Evolutionary conservation across 2,797 vertebrate genomes (phyloP).

Genomic region (Ctenopoma multispine): DNA sequence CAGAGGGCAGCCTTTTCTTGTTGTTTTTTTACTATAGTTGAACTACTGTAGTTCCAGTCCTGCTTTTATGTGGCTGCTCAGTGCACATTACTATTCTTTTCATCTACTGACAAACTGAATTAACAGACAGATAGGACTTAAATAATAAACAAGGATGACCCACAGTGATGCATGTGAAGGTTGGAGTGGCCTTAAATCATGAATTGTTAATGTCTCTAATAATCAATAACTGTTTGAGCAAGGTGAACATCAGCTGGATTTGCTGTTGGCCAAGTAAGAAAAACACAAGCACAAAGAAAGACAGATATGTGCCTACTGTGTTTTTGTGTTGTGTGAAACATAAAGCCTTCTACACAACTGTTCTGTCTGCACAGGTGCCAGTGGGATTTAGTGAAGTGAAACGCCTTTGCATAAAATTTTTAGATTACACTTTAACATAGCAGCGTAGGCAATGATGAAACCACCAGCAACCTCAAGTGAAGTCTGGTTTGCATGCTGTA

Average conservation of each 20-base stretch:
- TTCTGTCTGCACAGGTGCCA: slow-evolving; percentile 1
- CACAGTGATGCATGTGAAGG: not conserved
- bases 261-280: slow-evolving; percentile 25
- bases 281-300: slow-evolving; percentile 15
- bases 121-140: slow-evolving; percentile 17
- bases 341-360: not conserved
- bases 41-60: slow-evolving; percentile 5
- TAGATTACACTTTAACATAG: not conserved
- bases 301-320: not conserved
- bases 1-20: slow-evolving; percentile 68
- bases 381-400: not conserved
- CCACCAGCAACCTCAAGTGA: too few species aligned
- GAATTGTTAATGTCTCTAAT: slow-evolving; percentile 26
- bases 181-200: slow-evolving; percentile 7
- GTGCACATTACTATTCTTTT: not conserved
- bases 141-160: too few species aligned
- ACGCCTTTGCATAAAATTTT: not conserved
- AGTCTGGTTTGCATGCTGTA: too few species aligned
- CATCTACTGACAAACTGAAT: not conserved
- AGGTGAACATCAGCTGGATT: slow-evolving; percentile 10
- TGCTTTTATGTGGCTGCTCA: not conserved
- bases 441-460: too few species aligned
- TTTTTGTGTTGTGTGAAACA: too few species aligned
- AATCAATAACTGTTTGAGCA: slow-evolving; percentile 15
- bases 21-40: not conserved